A percentile compares a stretch with the other conserved stretches of the same genome.
Conservation (phyloP, 2,113 vertebrate genomes). For the Phrynosoma blainvillii region DNA sequence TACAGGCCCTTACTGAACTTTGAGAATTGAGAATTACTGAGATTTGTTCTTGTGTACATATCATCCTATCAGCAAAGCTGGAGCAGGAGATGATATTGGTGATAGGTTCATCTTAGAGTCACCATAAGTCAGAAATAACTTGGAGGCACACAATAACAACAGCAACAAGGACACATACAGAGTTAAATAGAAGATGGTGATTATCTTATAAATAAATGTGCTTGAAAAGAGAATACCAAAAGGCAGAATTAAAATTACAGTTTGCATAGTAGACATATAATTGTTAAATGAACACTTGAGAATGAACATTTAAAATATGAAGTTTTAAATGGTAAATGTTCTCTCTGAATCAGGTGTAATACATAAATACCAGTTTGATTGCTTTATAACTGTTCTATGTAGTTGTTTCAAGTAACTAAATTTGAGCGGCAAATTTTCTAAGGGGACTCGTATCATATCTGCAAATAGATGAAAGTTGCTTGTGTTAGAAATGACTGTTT, state of each 20-base stretch:
- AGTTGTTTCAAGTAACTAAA: neutral
- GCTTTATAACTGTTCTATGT: neutral
- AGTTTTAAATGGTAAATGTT: neutral
- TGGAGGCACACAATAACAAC: too few species aligned
- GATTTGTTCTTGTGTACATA: neutral
- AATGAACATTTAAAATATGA: neutral
- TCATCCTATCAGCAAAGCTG: neutral
- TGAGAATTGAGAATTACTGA: too few species aligned
- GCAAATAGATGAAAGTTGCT: neutral
- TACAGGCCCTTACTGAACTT: too few species aligned
- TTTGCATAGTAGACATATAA: neutral
- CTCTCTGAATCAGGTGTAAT: neutral
- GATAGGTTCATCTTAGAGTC: too few species aligned
- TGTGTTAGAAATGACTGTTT: neutral
- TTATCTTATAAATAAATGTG: neutral
- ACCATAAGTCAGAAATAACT: too few species aligned
- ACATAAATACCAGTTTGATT: neutral
- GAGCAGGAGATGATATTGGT: neutral
- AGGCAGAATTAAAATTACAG: neutral
- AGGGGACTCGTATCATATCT: neutral
- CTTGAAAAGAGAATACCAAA: neutral
- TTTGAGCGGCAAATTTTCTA: neutral
- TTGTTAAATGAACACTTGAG: neutral
- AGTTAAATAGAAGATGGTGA: neutral
- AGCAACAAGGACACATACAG: too few species aligned